phyloP scores from a whole-genome alignment of 2,113 vertebrate genomes.

The Eurypyga helias region DNA sequence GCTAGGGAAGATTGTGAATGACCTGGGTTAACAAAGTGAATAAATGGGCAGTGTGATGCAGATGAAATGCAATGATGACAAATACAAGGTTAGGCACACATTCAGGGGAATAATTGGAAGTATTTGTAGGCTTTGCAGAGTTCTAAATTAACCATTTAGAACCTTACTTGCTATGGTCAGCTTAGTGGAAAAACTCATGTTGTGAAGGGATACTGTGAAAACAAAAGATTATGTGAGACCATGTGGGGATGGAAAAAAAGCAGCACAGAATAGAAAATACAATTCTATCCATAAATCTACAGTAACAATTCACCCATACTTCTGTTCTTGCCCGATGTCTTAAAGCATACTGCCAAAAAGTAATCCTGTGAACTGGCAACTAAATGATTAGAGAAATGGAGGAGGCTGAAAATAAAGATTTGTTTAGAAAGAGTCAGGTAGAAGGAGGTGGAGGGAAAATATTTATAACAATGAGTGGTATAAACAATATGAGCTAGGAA shows the following conservation, averaged over 20 bases:
- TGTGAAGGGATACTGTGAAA: not conserved
- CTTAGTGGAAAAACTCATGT: not conserved
- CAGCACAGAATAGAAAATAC: not conserved
- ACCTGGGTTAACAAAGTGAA: conserved; percentile 18
- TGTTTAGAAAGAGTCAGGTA: conserved; percentile 11
- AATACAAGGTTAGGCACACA: not conserved
- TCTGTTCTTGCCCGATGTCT: not conserved
- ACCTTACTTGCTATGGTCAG: not conserved
- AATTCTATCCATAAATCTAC: not conserved
- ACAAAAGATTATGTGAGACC: not conserved
- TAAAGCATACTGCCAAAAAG: not conserved
- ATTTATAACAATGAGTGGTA: not conserved
- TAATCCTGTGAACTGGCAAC: not conserved
- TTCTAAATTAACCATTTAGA: conserved; percentile 28
- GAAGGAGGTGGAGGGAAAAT: not conserved
- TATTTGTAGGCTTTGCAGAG: not conserved
- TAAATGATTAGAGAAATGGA: not conserved
- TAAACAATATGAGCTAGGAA: not conserved
- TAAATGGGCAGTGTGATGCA: not conserved
- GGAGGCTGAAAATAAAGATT: not conserved
- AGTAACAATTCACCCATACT: not conserved
- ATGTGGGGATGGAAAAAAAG: fast-evolving
- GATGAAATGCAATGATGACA: not conserved
- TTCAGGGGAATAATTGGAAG: not conserved
- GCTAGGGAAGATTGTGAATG: not conserved